Percentiles rank a stretch among this genome's conserved stretches.
phyloP scores from a whole-genome alignment of 2,797 vertebrate species.

The Lepus townsendii region DNA sequence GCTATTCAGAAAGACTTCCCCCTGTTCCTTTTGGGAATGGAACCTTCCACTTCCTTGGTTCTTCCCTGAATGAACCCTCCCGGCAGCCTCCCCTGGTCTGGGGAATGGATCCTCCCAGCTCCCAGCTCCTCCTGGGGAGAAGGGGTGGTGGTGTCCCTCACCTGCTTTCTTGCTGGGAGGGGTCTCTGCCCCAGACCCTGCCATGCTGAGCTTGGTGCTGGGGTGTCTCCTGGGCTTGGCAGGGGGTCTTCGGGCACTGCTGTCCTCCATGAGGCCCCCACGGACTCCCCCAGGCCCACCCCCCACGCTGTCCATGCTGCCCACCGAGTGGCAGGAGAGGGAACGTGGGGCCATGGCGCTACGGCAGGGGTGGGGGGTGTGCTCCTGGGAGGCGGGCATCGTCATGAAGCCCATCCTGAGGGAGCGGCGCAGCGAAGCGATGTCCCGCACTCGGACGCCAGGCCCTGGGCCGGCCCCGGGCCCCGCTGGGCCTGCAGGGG shows the following conservation, averaged over 20 bases:
- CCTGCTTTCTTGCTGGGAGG: constrained; percentile 86
- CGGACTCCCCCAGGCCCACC: constrained; percentile 65
- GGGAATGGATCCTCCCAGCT: constrained; percentile 61
- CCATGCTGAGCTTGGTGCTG: constrained; percentile 94
- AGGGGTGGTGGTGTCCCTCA: constrained; percentile 55
- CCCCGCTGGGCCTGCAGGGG: constrained; percentile 86
- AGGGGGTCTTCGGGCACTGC: constrained; percentile 90
- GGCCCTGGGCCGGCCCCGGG: constrained; percentile 92
- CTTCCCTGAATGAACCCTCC: constrained; percentile 76
- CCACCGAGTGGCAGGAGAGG: constrained; percentile 96
- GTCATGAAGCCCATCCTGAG: constrained; percentile 98
- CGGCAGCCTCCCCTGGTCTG: not conserved
- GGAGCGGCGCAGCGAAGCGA: constrained; percentile 95
- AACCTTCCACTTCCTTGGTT: constrained; percentile 75
- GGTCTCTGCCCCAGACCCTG: constrained; percentile 85
- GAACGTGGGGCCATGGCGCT: constrained; percentile 96
- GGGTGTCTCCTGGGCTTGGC: constrained; percentile 95
- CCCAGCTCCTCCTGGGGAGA: not conserved
- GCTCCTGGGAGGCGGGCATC: constrained; percentile 97
- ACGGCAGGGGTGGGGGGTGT: constrained; percentile 94
- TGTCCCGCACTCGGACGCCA: constrained; percentile 91
- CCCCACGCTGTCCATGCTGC: constrained; percentile 92
- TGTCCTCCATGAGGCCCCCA: constrained; percentile 72
- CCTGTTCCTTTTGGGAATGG: constrained; percentile 58
- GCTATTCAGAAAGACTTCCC: constrained; percentile 43